phyloP scores from a whole-genome alignment of 1,140 invertebrate genomes.

The Zaprionus tsacasi region DNA sequence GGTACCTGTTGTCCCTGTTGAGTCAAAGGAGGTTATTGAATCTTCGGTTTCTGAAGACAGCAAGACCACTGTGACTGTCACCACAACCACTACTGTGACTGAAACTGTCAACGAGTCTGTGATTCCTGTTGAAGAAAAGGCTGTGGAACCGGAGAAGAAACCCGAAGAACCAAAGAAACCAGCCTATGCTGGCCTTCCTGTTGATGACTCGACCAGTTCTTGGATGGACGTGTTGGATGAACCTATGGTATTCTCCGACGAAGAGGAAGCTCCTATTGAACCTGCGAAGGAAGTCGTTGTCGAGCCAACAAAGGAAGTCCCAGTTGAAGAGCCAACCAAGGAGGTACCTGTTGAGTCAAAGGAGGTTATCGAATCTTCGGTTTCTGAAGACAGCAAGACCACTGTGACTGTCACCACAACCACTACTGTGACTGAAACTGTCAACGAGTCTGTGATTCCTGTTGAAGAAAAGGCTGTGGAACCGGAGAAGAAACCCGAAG shows the following conservation, averaged over 20 bases:
- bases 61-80: constrained; percentile 16
- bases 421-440: constrained; percentile 39
- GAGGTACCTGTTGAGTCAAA: constrained; percentile 3
- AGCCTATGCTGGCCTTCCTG: constrained; percentile 84
- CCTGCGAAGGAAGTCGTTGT: background rate
- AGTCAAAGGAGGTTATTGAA: background rate
- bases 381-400: constrained; percentile 8
- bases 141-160: constrained; percentile 21
- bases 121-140: too few species aligned
- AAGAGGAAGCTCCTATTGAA: constrained; percentile 56
- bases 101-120: constrained; percentile 8
- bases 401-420: constrained; percentile 19
- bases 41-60: constrained; percentile 13
- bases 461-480: constrained; percentile 13
- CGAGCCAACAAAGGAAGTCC: constrained; percentile 5
- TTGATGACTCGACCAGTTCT: constrained; percentile 84
- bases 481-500: constrained; percentile 38
- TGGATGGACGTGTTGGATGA: constrained; percentile 86
- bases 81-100: constrained; percentile 15
- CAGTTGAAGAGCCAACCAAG: background rate
- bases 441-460: constrained; percentile 3
- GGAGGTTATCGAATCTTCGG: background rate
- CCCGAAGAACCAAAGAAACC: constrained; percentile 37
- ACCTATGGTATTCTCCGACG: constrained; percentile 84
- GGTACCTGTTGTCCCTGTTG: background rate